Conservation (phyloP, 2,888 invertebrate species). For the Trachelus troglodyta region DNA sequence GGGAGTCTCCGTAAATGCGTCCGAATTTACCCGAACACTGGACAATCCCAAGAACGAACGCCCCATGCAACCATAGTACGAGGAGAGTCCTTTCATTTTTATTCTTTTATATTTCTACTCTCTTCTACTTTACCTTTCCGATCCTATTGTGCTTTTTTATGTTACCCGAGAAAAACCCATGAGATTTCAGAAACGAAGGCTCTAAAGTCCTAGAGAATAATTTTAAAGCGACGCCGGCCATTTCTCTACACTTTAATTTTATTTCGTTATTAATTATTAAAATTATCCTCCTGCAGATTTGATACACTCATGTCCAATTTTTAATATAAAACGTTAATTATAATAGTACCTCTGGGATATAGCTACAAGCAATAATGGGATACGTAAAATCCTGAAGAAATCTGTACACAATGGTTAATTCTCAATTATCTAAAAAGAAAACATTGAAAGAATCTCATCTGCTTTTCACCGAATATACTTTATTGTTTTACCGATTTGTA, state of each 20-base stretch:
- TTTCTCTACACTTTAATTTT: not conserved
- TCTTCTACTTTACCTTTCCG: not conserved
- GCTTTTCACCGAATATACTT: not conserved
- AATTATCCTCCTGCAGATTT: not conserved
- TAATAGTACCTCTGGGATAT: no score
- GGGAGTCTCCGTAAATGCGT: constrained; percentile 26
- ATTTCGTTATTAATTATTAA: not conserved
- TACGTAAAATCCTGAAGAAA: no score
- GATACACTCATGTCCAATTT: not conserved
- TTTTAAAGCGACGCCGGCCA: not conserved
- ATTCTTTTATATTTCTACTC: not conserved
- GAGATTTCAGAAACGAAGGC: not conserved
- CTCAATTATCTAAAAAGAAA: no score
- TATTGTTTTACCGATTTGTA: not conserved
- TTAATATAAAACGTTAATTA: not conserved
- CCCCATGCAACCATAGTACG: not conserved
- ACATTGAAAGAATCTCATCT: not conserved
- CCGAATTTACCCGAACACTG: constrained; percentile 32
- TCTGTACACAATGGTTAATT: no score
- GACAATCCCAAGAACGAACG: not conserved
- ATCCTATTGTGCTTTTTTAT: not conserved
- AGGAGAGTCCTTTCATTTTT: not conserved
- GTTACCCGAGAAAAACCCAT: not conserved
- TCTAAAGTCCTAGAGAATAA: not conserved
- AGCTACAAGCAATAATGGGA: no score